A percentile compares a stretch with the other conserved stretches of the same genome.
Evolutionary conservation across 1,140 invertebrate species (phyloP).

Genomic region (Scylla paramamosain): DNA sequence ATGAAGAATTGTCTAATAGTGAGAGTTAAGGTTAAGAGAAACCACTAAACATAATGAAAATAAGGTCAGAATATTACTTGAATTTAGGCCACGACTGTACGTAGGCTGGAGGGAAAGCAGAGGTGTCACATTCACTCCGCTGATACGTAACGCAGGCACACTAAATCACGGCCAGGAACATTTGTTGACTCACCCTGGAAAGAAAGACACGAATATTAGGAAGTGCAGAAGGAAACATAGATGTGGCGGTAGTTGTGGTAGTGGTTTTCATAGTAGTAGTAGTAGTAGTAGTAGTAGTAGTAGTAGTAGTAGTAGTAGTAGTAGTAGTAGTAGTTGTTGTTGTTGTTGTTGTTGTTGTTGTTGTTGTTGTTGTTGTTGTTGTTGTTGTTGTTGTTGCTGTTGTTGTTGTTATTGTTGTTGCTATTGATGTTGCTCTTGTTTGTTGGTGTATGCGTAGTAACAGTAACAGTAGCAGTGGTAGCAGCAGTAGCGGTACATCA

Average conservation of each 20-base stretch:
- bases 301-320: slow-evolving; percentile 3
- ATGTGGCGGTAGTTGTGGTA: neutral
- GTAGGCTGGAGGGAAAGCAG: too few relatives aligned
- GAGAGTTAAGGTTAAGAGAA: too few relatives aligned
- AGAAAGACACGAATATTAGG: too few relatives aligned
- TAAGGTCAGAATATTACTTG: too few relatives aligned
- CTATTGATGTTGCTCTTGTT: neutral
- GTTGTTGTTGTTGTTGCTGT: neutral
- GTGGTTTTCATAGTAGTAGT: neutral
- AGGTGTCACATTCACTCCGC: too few relatives aligned
- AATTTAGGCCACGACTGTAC: too few relatives aligned
- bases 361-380: neutral
- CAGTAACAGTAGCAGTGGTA: neutral
- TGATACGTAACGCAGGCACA: too few relatives aligned
- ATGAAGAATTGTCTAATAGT: too few relatives aligned
- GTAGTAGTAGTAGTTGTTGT: neutral
- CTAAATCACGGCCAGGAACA: too few relatives aligned
- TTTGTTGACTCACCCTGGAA: too few relatives aligned
- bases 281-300: slow-evolving; percentile 11
- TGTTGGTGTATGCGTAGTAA: neutral
- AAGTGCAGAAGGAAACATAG: too few relatives aligned
- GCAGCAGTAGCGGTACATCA: neutral
- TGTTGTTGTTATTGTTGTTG: neutral
- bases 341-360: neutral
- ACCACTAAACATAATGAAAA: too few relatives aligned